Conservation (phyloP, 2,888 invertebrate species). For the Parnassius orleans region DNA sequence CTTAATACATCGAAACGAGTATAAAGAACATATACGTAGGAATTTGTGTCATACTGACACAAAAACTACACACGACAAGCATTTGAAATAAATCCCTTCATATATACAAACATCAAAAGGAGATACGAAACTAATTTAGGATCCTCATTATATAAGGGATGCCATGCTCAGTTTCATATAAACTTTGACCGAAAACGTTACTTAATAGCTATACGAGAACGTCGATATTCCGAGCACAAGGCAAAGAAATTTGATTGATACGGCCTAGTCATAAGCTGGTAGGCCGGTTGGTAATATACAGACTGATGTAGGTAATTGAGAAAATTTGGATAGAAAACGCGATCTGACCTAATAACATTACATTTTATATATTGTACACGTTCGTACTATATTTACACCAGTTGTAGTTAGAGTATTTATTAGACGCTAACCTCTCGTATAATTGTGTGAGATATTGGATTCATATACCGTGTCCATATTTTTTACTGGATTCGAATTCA, state of each 20-base stretch:
- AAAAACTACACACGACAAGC: too few species aligned
- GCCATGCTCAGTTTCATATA: not conserved
- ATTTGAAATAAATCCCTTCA: too few species aligned
- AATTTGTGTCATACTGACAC: too few species aligned
- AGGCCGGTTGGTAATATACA: not conserved
- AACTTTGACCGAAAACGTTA: not conserved
- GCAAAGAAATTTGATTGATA: slow-evolving; percentile 3
- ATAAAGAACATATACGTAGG: too few species aligned
- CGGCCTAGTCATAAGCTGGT: not conserved
- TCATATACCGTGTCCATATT: too few species aligned
- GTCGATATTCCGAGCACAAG: not conserved
- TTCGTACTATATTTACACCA: too few species aligned
- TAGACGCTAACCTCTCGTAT: too few species aligned
- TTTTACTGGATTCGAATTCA: too few species aligned
- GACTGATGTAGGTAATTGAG: slow-evolving; percentile 2
- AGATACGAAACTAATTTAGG: not conserved
- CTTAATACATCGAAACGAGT: too few species aligned
- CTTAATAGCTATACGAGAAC: not conserved
- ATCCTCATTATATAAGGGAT: not conserved
- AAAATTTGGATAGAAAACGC: not conserved
- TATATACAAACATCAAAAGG: not conserved
- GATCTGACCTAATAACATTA: not conserved
- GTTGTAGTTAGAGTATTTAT: too few species aligned
- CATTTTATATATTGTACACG: not conserved
- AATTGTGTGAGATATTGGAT: too few species aligned